Evolutionary conservation across 2,888 invertebrate species (phyloP), one percentile per base, ranked within the genome.

Genomic region (Nasonia oneida): DNA sequence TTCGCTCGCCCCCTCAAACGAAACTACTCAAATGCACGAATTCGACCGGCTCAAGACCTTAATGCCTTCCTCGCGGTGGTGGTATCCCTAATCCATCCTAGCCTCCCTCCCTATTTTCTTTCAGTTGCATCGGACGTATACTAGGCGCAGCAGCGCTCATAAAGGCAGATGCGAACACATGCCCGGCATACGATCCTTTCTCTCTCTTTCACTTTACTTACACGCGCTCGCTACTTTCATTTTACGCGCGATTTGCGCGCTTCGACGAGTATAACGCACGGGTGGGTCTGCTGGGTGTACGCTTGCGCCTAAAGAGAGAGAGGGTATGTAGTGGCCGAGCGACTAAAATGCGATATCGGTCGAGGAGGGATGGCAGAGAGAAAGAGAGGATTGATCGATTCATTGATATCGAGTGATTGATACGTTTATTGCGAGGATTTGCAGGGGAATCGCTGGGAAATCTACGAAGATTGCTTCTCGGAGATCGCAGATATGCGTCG

Each of bases 111-210:
- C 33, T 57, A 15, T 70, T 37, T 33, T 33, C 73, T 73, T 73
- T 23, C 73, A 42, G 33, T 33, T 67, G 29, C 29, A 67, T 6
- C 15, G 91, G 91, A 92, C 90, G 91, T 90, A 75, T 70, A 82
- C 18, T 61, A 23, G 4, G 67, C 57, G 70, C 61, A 91, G 92
- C 91, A 90, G 90, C 91, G 90, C 91, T 93, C 93, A 92, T 93
- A 93, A 93, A 92, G 91, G 91, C 90, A 90, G 91, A 93, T 92
- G 91, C 91, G 91, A 91, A 91, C 91, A 92, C 93, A 93, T 93
- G 93, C 92, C 90, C 91, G 91, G 92, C 93, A 93, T 93, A 92
- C 92, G 29, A 15, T 47, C 14, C 47, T 39, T 29, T 37, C 14
- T 82, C 75, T 81, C 75, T 42, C 73, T 70, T 70, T 42, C 15